Percentiles rank a stretch among this genome's conserved stretches.
Conservation (phyloP, 2,797 vertebrate genomes). For the Gymnothorax reevesii region DNA sequence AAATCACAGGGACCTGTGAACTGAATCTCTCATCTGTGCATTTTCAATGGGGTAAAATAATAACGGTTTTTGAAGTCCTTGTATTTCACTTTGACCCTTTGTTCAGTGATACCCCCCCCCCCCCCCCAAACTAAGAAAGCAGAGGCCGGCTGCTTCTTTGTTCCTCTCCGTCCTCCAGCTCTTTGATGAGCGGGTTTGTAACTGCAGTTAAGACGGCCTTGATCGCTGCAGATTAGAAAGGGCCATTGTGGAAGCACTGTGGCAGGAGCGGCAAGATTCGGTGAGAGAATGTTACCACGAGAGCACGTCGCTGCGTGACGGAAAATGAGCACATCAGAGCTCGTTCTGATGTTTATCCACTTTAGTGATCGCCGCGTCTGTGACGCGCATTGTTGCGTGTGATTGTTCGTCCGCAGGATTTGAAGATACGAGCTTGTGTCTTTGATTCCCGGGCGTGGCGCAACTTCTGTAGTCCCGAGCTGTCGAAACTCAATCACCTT, state of each 20-base stretch:
- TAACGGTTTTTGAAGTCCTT: slow-evolving; percentile 19
- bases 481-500: background rate
- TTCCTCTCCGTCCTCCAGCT: slow-evolving; percentile 33
- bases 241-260: slow-evolving; percentile 45
- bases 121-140: slow-evolving; percentile 40
- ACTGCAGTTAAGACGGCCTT: slow-evolving; percentile 21
- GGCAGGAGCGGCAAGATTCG: background rate
- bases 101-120: slow-evolving; percentile 34
- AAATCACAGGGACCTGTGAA: slow-evolving; percentile 21
- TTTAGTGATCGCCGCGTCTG: background rate
- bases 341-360: slow-evolving; percentile 22
- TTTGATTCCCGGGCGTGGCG: background rate
- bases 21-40: background rate
- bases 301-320: background rate
- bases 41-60: slow-evolving; percentile 14
- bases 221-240: slow-evolving; percentile 42
- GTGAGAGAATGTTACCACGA: background rate
- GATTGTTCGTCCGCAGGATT: background rate
- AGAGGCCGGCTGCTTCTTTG: slow-evolving; percentile 29
- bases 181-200: slow-evolving; percentile 36
- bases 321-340: slow-evolving; percentile 50
- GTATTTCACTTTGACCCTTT: slow-evolving; percentile 42
- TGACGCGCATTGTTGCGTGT: background rate
- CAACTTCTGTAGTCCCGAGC: background rate
- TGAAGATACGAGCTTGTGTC: background rate